phyloP scores from a whole-genome alignment of 2,888 invertebrate species.

The Acleris emargana region DNA sequence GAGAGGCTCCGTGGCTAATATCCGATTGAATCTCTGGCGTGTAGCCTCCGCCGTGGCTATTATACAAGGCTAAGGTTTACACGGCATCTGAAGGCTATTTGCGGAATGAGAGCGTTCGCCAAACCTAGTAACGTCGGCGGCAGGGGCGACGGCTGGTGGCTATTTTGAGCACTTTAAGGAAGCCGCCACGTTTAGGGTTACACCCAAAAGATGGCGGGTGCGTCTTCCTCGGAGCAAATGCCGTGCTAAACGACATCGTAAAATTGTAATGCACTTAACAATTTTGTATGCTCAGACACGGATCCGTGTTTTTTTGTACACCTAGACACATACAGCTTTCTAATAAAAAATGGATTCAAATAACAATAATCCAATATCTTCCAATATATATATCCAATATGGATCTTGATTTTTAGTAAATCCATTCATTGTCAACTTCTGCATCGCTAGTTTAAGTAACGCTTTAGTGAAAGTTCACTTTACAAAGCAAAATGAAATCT shows the following conservation, averaged over 20 bases:
- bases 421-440: too few relatives aligned
- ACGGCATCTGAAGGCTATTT: constrained; percentile 39
- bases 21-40: constrained; percentile 64
- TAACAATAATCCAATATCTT: too few relatives aligned
- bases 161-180: constrained; percentile 50
- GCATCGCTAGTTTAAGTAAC: too few relatives aligned
- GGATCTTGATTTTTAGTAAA: too few relatives aligned
- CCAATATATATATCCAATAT: too few relatives aligned
- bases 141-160: constrained; percentile 56
- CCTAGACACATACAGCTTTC: too few relatives aligned
- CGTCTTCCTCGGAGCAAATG: constrained; percentile 39
- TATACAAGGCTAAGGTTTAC: constrained; percentile 52
- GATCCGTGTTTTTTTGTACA: too few relatives aligned
- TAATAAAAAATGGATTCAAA: too few relatives aligned
- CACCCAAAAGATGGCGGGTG: constrained; percentile 60
- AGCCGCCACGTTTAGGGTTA: constrained; percentile 45
- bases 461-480: too few relatives aligned
- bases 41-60: constrained; percentile 45
- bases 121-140: constrained; percentile 33
- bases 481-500: too few relatives aligned
- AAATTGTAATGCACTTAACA: too few relatives aligned
- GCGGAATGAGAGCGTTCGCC: constrained; percentile 48
- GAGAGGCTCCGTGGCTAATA: constrained; percentile 64
- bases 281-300: background rate
- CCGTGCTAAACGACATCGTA: background rate